Conservation (phyloP, 2,113 vertebrate species). For the Hippocampus abdominalis region DNA sequence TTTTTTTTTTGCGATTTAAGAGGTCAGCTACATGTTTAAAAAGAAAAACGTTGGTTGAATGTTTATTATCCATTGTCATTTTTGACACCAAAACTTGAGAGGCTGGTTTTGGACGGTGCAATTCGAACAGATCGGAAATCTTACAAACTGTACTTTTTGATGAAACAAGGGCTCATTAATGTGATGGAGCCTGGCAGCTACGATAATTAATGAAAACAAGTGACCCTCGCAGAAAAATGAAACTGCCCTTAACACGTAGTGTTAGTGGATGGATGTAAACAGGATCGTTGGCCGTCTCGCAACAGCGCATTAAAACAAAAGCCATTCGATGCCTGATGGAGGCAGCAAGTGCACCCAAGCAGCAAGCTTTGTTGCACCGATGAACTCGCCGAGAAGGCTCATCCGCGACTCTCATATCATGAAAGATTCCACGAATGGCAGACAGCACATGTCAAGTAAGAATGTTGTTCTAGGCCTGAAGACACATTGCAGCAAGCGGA, state of each 20-base stretch:
- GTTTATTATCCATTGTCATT: background rate
- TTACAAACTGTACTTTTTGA: background rate
- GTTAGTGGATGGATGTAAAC: constrained; percentile 9
- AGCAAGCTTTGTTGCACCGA: constrained; percentile 8
- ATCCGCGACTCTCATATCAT: background rate
- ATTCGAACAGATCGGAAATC: background rate
- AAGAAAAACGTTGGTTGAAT: background rate
- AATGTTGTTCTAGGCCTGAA: constrained; percentile 16
- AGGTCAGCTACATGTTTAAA: background rate
- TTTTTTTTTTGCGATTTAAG: too few species aligned
- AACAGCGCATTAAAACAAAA: constrained; percentile 30
- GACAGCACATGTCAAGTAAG: background rate
- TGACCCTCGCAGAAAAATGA: background rate
- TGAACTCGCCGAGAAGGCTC: background rate
- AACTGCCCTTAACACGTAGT: background rate
- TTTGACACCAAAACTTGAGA: background rate
- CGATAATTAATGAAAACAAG: background rate
- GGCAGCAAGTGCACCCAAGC: constrained; percentile 39
- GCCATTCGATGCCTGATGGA: constrained; percentile 18
- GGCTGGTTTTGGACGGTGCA: background rate
- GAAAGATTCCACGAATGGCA: background rate
- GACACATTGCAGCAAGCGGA: background rate
- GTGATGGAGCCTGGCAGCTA: background rate
- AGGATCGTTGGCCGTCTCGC: background rate
- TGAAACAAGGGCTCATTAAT: background rate